Conservation (phyloP, 2,113 vertebrate species). For the Callospermophilus lateralis region DNA sequence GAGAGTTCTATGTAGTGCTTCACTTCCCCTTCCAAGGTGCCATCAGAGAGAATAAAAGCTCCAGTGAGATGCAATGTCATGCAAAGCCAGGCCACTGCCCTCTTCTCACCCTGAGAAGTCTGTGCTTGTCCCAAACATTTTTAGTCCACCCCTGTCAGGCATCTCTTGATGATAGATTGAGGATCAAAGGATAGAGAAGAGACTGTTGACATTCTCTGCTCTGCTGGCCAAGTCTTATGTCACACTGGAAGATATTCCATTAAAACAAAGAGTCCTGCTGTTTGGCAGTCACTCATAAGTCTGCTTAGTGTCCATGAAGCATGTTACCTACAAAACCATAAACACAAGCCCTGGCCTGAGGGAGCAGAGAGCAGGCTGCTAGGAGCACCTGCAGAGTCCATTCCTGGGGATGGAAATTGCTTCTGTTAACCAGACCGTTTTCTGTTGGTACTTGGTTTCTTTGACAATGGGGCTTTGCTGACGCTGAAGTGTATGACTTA, state of each 20-base stretch:
- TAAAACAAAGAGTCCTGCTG: conserved; percentile 67
- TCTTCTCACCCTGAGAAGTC: not conserved
- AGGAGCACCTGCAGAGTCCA: not conserved
- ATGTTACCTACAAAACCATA: not conserved
- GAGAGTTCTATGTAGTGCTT: not conserved
- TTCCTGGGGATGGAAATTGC: no score
- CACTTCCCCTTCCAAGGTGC: not conserved
- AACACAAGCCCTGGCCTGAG: not conserved
- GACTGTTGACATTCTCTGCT: conserved; percentile 59
- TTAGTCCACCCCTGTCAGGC: no score
- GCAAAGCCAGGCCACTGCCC: not conserved
- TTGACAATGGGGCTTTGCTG: not conserved
- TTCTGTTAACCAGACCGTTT: fast-evolving
- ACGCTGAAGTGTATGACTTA: no score
- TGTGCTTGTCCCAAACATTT: not conserved
- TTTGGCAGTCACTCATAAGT: conserved; percentile 5
- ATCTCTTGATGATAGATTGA: not conserved
- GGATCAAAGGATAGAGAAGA: conserved; percentile 65
- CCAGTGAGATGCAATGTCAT: not conserved
- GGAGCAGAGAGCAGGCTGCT: not conserved
- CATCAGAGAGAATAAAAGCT: not conserved
- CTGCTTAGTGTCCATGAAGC: conserved; percentile 4
- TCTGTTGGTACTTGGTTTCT: not conserved
- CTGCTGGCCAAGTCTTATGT: conserved; percentile 5
- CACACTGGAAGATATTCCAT: conserved; percentile 61